A percentile compares a stretch with the other conserved stretches of the same genome.
Conservation (phyloP, 1,140 invertebrate species). For the Atta colombica region DNA sequence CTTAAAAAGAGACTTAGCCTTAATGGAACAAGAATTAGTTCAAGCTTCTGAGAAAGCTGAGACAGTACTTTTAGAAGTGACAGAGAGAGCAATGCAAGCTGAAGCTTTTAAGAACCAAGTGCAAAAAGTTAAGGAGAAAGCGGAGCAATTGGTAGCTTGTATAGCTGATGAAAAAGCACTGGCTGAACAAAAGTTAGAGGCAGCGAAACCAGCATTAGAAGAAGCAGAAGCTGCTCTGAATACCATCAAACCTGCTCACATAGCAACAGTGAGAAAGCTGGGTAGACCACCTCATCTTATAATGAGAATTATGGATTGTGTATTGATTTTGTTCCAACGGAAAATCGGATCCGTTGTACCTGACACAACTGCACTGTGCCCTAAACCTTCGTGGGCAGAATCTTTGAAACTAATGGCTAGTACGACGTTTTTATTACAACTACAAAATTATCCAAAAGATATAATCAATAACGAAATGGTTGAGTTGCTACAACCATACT, state of each 20-base stretch:
- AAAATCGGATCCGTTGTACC: constrained; percentile 93
- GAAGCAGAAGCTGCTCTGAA: constrained; percentile 98
- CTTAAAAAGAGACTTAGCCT: constrained; percentile 96
- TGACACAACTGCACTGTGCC: constrained; percentile 93
- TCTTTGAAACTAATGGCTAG: constrained; percentile 99
- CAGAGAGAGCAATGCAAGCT: constrained; percentile 96
- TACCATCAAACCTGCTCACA: constrained; percentile 98
- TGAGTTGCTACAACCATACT: constrained; percentile 96
- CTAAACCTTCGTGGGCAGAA: constrained; percentile 98
- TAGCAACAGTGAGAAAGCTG: constrained; percentile 97
- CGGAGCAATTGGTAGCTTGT: constrained; percentile 95
- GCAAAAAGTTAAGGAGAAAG: constrained; percentile 97
- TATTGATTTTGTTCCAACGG: constrained; percentile 96
- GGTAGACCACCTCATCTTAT: constrained; percentile 98
- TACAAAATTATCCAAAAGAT: constrained; percentile 98
- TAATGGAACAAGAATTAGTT: constrained; percentile 97
- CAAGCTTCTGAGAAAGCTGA: constrained; percentile 96
- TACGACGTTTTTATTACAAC: constrained; percentile 96
- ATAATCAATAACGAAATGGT: constrained; percentile 99
- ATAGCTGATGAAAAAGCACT: constrained; percentile 97
- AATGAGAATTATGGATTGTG: constrained; percentile 99
- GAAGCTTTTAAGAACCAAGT: constrained; percentile 98
- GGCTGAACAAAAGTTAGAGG: constrained; percentile 96
- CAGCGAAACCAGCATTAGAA: constrained; percentile 95
- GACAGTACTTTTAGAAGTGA: constrained; percentile 94